Evolutionary conservation across 2,113 vertebrate species (phyloP).

Genomic region (Crocuta crocuta): DNA sequence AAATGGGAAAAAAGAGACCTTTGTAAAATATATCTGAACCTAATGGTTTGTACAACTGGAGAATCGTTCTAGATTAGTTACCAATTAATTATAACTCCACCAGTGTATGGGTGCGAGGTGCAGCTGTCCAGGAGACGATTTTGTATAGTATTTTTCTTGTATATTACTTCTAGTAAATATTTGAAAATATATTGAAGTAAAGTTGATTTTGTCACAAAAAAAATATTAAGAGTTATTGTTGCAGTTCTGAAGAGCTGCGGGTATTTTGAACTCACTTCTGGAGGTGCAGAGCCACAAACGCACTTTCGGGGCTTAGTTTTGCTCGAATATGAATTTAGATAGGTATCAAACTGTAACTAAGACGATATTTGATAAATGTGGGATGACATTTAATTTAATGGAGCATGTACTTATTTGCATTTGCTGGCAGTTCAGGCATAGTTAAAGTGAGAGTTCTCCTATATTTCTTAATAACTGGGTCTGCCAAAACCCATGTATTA

Average conservation of each 20-base stretch:
- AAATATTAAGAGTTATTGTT: slow-evolving; percentile 91
- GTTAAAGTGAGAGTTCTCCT: slow-evolving; percentile 90
- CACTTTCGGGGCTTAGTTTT: slow-evolving; percentile 95
- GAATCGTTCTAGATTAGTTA: slow-evolving; percentile 94
- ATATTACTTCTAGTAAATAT: slow-evolving; percentile 99
- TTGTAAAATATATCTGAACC: slow-evolving; percentile 87
- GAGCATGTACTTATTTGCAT: slow-evolving; percentile 97
- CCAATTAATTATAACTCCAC: slow-evolving; percentile 89
- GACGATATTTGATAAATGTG: slow-evolving; percentile 95
- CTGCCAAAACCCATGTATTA: slow-evolving; percentile 90
- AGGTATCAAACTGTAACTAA: slow-evolving; percentile 92
- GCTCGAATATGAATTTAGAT: slow-evolving; percentile 93
- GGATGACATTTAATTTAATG: slow-evolving; percentile 97
- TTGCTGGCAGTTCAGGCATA: slow-evolving; percentile 94
- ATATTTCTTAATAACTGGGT: slow-evolving; percentile 95
- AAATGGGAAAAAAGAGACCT: slow-evolving; percentile 73
- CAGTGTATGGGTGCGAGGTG: slow-evolving; percentile 92
- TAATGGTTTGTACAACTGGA: slow-evolving; percentile 90
- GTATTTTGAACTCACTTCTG: slow-evolving; percentile 90
- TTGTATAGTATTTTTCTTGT: slow-evolving; percentile 99
- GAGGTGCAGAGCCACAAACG: slow-evolving; percentile 90
- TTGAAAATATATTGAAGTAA: slow-evolving; percentile 98
- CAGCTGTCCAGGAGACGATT: slow-evolving; percentile 97
- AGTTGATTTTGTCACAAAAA: slow-evolving; percentile 90
- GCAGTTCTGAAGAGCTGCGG: slow-evolving; percentile 94